phyloP scores from a whole-genome alignment of 2,797 vertebrate genomes.

The Cyprinodon diabolis region DNA sequence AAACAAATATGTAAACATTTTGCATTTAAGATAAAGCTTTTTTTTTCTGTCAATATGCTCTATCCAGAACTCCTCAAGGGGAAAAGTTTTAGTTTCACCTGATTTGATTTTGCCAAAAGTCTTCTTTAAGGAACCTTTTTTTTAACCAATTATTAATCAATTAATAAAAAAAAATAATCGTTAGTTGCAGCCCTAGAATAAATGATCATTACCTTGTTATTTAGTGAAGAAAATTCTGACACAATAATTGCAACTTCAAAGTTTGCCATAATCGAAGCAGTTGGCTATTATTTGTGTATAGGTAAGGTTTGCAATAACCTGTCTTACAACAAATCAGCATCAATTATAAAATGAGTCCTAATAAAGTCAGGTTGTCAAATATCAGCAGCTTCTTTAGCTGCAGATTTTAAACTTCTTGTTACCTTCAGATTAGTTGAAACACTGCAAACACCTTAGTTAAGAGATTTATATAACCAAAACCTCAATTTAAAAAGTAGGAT shows the following conservation, averaged over 20 bases:
- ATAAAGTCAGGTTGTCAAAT: not conserved
- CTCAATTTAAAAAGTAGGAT: not conserved
- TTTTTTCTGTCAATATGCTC: too few species aligned
- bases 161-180: too few species aligned
- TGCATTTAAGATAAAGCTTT: too few species aligned
- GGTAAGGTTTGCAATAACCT: not conserved
- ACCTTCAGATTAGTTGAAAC: not conserved
- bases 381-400: not conserved
- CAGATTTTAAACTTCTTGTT: not conserved
- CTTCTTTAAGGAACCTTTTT: too few species aligned
- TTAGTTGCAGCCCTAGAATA: too few species aligned
- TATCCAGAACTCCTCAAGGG: too few species aligned
- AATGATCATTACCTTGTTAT: not conserved
- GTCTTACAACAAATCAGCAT: not conserved
- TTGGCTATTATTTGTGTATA: too few species aligned
- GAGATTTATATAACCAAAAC: not conserved
- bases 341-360: not conserved
- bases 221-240: not conserved
- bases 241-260: not conserved
- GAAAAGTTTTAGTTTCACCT: too few species aligned
- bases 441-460: too few species aligned
- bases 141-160: too few species aligned
- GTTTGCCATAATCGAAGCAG: not conserved
- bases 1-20: too few species aligned
- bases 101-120: too few species aligned